phyloP scores from a whole-genome alignment of 1,140 invertebrate species.

The Sweltsa coloradensis region DNA sequence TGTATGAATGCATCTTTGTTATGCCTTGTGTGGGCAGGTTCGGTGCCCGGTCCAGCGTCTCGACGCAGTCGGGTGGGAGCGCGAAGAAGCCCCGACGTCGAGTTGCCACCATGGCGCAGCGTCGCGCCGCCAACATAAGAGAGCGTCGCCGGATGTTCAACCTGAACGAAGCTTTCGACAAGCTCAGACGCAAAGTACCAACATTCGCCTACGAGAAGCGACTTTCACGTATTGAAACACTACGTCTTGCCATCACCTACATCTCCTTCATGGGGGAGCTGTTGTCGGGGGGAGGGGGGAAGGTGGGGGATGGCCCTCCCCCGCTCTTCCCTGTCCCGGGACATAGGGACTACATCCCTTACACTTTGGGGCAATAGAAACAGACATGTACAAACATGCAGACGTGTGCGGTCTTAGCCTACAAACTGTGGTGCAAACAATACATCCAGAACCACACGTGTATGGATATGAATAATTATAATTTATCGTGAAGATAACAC shows the following conservation, averaged over 20 bases:
- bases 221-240: constrained; percentile 93
- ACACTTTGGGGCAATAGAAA: constrained; percentile 15
- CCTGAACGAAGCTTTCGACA: constrained; percentile 94
- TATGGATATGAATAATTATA: no score
- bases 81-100: constrained; percentile 71
- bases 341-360: constrained; percentile 24
- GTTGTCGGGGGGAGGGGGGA: constrained; percentile 31
- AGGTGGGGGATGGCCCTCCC: constrained; percentile 26
- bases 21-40: no score
- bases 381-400: no score
- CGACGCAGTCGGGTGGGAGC: constrained; percentile 14
- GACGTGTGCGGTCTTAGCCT: no score
- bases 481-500: no score
- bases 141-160: constrained; percentile 94
- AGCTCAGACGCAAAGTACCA: constrained; percentile 83
- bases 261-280: constrained; percentile 95
- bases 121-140: constrained; percentile 86
- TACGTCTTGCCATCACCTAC: constrained; percentile 94
- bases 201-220: constrained; percentile 99
- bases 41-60: neutral
- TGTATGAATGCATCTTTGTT: no score
- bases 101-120: constrained; percentile 79
- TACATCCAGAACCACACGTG: no score
- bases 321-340: constrained; percentile 15
- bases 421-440: no score